Conservation (phyloP, 2,113 vertebrate species). For the Leptobrachium leishanense region DNA sequence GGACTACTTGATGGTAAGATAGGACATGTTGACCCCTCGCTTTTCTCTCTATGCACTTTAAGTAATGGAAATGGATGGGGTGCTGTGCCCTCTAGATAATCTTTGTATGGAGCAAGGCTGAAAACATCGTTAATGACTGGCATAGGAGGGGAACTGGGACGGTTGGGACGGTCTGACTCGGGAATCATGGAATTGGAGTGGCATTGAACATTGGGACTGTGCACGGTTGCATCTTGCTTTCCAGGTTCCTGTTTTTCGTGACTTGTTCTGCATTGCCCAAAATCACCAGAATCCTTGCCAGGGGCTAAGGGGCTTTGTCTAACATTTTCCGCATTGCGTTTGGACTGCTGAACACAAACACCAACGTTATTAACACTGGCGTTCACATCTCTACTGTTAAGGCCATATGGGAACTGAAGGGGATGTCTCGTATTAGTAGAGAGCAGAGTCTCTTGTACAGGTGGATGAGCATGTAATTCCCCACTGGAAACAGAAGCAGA, state of each 20-base stretch:
- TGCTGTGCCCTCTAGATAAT: constrained; percentile 58
- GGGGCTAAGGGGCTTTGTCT: not conserved
- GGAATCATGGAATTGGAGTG: not conserved
- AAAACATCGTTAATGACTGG: constrained; percentile 91
- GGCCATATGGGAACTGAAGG: not conserved
- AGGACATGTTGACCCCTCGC: not conserved
- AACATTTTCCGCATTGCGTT: not conserved
- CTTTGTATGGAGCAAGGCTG: constrained; percentile 85
- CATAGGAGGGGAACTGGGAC: constrained; percentile 78
- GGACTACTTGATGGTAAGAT: rapidly evolving
- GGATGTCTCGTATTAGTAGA: not conserved
- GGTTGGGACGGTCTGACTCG: not conserved
- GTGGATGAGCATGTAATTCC: not conserved
- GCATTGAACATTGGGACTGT: not conserved
- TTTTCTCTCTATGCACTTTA: not conserved
- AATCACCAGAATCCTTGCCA: not conserved
- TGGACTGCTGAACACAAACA: not conserved
- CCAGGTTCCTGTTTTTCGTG: not conserved
- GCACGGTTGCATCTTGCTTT: not conserved
- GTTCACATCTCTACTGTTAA: not conserved
- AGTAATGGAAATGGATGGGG: constrained; percentile 12
- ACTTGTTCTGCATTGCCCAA: not conserved
- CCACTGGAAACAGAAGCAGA: not conserved
- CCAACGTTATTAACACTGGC: no score
- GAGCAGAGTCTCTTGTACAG: not conserved